Evolutionary conservation across 2,113 vertebrate species (phyloP), one percentile per base, ranked within the genome.

Genomic region (Sander vitreus): DNA sequence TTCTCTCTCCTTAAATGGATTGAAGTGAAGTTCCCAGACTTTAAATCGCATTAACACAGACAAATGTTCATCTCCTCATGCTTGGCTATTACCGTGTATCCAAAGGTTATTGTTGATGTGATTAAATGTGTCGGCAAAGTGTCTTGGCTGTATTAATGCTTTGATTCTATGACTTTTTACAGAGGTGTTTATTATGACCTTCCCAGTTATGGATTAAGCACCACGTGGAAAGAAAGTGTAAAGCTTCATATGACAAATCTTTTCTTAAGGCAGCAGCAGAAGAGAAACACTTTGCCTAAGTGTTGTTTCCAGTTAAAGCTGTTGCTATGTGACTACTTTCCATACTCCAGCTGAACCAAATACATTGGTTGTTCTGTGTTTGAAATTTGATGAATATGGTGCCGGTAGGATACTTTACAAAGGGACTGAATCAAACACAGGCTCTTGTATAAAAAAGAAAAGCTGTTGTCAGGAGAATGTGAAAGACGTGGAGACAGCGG

Each of bases 1-100:
- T 19, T 30, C 57, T 57, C 19, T 33, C 57, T 51, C 11, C 10
- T 78, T 81, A 78, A 86, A 86, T 84, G 80, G 73, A 62, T 39
- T 62, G 11, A 63, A 62, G 23, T 11, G 11, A 33, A 75, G 21
- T 69, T 57, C 50, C 50, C 45, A 3, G 60, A 59, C 66, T 15
- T 16, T 27, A 60, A 53, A 66, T 39, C 47, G 15, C 3, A 0
- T 25, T 62, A 83, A 78, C 1, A 4, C 16, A 45, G 30, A 60
- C 25, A 15, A 58, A 76, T 68, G 60, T 55, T 73, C 57, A 51
- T 36, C 54, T 67, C 19, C 15, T 45, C 14, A 18, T 5, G 11
- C 0, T 3, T 9, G 13, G 6, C 6, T 10, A 25, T 75, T 64
- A 51, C 47, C 21, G 58, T 55, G 27, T 57, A 6, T 27, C 65